A percentile compares a stretch with the other conserved stretches of the same genome.
phyloP scores from a whole-genome alignment of 2,797 vertebrate species.

The Spheniscus humboldti region DNA sequence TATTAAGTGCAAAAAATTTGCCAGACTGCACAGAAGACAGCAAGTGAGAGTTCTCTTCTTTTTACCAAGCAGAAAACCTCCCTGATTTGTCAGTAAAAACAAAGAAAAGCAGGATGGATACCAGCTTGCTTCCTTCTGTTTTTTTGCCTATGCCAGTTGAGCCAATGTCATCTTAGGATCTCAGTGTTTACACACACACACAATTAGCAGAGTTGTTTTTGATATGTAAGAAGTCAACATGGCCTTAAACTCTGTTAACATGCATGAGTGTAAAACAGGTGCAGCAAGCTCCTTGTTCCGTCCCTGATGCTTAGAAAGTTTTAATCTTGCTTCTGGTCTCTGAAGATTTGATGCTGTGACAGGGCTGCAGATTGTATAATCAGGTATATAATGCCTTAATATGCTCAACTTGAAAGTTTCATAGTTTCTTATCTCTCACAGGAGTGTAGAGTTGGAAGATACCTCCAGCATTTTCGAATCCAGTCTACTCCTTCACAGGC shows the following conservation, averaged over 20 bases:
- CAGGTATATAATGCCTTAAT: background rate
- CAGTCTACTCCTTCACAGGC: background rate
- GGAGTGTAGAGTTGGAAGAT: background rate
- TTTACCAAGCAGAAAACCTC: background rate
- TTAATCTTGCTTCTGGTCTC: background rate
- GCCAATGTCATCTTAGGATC: background rate
- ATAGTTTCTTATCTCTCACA: background rate
- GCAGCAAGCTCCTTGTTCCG: background rate
- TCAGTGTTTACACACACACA: background rate
- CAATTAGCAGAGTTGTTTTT: background rate
- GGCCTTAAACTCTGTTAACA: background rate
- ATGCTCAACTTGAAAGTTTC: background rate
- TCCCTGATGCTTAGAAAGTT: background rate
- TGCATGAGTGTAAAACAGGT: background rate
- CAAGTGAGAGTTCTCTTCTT: background rate
- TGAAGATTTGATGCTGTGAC: background rate
- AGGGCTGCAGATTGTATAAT: background rate
- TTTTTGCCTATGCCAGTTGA: background rate
- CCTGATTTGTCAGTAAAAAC: background rate
- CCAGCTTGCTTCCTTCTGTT: background rate
- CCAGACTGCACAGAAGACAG: background rate
- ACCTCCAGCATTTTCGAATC: background rate
- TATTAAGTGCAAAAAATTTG: background rate
- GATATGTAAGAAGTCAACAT: rapidly evolving
- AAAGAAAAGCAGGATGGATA: background rate